phyloP scores from a whole-genome alignment of 2,888 invertebrate genomes.

The Himalopsyche kuldschensis region DNA sequence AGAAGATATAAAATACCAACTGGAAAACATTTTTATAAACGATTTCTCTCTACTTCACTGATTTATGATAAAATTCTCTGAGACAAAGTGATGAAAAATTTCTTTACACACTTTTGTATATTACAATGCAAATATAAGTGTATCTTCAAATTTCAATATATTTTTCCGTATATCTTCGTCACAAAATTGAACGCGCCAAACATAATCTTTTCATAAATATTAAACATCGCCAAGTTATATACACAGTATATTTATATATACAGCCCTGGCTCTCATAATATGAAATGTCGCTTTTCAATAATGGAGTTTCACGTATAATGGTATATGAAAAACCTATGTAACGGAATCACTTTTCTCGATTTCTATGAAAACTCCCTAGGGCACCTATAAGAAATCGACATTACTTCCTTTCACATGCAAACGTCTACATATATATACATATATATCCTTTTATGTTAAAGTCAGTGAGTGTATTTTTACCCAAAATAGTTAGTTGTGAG shows the following conservation, averaged over 20 bases:
- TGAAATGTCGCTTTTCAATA: constrained; percentile 1
- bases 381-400: background rate
- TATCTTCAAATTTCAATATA: background rate
- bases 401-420: background rate
- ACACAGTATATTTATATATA: background rate
- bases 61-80: background rate
- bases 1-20: too few relatives aligned
- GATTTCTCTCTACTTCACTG: background rate
- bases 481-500: background rate
- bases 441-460: background rate
- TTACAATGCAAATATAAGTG: background rate
- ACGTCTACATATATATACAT: background rate
- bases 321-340: constrained; percentile 5
- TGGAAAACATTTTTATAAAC: background rate
- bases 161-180: background rate
- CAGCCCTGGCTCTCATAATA: background rate
- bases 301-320: background rate
- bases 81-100: background rate
- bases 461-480: background rate
- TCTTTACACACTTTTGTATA: background rate
- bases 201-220: constrained; percentile 5
- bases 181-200: background rate
- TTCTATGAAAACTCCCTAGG: background rate
- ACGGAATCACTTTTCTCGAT: constrained; percentile 4
- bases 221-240: background rate